Base-by-base conservation (phyloP, 35 echinoderm and acorn worm species). In the Eucidaris tribuloides region DNA sequence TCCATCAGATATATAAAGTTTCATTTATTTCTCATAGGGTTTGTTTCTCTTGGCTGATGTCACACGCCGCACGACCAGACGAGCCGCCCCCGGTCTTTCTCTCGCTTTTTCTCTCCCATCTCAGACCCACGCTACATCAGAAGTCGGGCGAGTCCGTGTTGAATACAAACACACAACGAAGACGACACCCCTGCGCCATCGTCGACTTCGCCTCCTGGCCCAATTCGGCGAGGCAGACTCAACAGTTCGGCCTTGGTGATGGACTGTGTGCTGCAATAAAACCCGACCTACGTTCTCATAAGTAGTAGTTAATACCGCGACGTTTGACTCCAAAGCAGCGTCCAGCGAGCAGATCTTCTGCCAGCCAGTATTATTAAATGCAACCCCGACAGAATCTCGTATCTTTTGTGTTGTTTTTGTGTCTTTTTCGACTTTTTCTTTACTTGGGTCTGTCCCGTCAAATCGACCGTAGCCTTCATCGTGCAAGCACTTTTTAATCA, bases 231-330 rank as follows among this genome's bases (percentile, higher is more conserved):
- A 46, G 30, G 44, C 33, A 49, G 28, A 83, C 54, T n/a, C 90
- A 93, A 90, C 28, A 90, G 86, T 99, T 99, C 64, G 87, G 86
- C n/a, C 45, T 62, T 93, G 38, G 91, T 90, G 39, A 93, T 99
- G 65, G 96, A 84, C 87, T 87, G 96, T 93, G 27, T 99, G 96
- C 84, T 99, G 90, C 54, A 83, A 85, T 59, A 93, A 92, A 90
- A 78, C 46, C 30, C 81, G n/a, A n/a, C 76, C 80, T 25, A 31
- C 38, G 68, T 74, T 74, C 4, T 44, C n/a, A n/a, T 74, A 74
- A 41, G 68, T 74, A 22, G 68, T 74, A 74, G 68, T 40, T 74
- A 74, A 74, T n/a, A 40, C 68, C 68, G 44, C 22, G 68, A n/a
- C n/a, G n/a, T 36, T 9, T 52, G 68, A 74, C 68, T 74, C 68